Evolutionary conservation across 2,888 invertebrate genomes (phyloP).

Genomic region (Luperina testacea): DNA sequence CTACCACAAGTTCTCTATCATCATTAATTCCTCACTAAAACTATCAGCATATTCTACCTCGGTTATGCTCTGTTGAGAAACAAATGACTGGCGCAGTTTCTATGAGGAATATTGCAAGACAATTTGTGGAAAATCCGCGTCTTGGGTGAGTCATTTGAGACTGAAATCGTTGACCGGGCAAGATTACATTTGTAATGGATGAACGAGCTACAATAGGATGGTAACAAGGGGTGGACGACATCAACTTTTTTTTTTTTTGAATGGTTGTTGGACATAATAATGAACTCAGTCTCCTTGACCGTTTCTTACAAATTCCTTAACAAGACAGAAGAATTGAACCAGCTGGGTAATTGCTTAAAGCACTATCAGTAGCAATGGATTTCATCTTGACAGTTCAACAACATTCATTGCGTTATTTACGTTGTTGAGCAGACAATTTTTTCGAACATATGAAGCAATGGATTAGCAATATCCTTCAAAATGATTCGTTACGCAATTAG

Average conservation of each 20-base stretch:
- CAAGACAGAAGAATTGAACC: neutral
- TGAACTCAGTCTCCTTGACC: neutral
- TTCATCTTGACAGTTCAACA: too few relatives aligned
- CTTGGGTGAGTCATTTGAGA: slow-evolving; percentile 11
- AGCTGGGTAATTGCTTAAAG: neutral
- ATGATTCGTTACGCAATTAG: too few relatives aligned
- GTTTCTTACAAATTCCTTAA: neutral
- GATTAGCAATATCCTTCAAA: too few relatives aligned
- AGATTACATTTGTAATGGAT: neutral
- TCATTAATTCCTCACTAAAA: slow-evolving; percentile 27
- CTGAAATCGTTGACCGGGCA: too few relatives aligned
- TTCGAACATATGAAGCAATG: too few relatives aligned
- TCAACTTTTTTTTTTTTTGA: neutral
- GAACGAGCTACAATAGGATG: too few relatives aligned
- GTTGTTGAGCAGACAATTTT: too few relatives aligned
- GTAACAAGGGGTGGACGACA: too few relatives aligned
- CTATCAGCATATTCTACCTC: slow-evolving; percentile 37
- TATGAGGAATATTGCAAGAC: neutral
- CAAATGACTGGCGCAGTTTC: neutral
- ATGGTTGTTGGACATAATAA: neutral
- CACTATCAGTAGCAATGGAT: neutral
- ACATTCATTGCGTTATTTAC: neutral
- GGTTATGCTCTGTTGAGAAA: slow-evolving; percentile 23
- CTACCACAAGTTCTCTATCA: slow-evolving; percentile 24
- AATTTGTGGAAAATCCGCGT: slow-evolving; percentile 10